Evolutionary conservation across 2,888 invertebrate species (phyloP).

Genomic region (Odontocolon sp.): DNA sequence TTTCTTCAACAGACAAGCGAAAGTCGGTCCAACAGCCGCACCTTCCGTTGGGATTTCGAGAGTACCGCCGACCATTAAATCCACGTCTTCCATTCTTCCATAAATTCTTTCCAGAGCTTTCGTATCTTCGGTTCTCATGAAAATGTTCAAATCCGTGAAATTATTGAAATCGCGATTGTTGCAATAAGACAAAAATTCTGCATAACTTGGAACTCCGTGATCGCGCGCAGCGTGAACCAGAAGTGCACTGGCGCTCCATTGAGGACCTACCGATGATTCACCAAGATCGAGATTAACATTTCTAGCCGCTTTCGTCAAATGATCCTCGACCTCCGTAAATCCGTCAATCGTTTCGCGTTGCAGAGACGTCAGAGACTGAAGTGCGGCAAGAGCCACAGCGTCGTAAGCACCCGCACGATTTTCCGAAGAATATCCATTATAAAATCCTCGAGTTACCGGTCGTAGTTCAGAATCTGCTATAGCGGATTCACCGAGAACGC

Average conservation of each 20-base stretch:
- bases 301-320: constrained; percentile 86
- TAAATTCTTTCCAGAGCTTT: constrained; percentile 70
- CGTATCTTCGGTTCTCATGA: constrained; percentile 68
- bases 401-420: constrained; percentile 90
- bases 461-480: constrained; percentile 85
- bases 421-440: constrained; percentile 90
- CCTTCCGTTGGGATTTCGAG: constrained; percentile 91
- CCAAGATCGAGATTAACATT: constrained; percentile 84
- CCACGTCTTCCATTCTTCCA: constrained; percentile 89
- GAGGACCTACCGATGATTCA: constrained; percentile 69
- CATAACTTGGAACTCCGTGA: constrained; percentile 90
- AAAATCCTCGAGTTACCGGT: constrained; percentile 87
- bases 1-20: constrained; percentile 91
- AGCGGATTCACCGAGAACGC: constrained; percentile 87
- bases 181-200: constrained; percentile 85
- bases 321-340: constrained; percentile 82
- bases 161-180: constrained; percentile 58
- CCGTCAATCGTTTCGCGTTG: constrained; percentile 84
- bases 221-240: constrained; percentile 87
- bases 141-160: constrained; percentile 68
- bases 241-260: constrained; percentile 77
- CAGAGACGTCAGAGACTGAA: constrained; percentile 89
- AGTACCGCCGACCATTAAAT: constrained; percentile 91
- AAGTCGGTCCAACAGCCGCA: constrained; percentile 92
- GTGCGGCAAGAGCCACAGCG: constrained; percentile 88